phyloP scores from a whole-genome alignment of 1,140 invertebrate genomes.

The Charaxes varanes region DNA sequence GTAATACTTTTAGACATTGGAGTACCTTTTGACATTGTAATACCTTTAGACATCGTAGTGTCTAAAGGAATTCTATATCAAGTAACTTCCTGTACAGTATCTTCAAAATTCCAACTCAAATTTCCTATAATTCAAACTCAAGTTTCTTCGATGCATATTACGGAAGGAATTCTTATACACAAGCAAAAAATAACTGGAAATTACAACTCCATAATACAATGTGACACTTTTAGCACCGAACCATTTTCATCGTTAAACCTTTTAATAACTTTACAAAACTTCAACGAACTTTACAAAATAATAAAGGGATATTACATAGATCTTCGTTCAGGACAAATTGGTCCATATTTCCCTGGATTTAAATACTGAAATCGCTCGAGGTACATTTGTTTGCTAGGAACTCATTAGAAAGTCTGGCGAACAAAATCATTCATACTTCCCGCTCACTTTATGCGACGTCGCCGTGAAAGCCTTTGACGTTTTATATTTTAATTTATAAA shows the following conservation, averaged over 20 bases:
- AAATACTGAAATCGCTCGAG: background rate
- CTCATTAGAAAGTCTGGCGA: constrained; percentile 23
- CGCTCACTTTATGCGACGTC: constrained; percentile 24
- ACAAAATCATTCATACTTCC: constrained; percentile 25
- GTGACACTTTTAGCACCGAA: too few species aligned
- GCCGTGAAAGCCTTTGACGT: constrained; percentile 21
- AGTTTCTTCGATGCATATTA: too few species aligned
- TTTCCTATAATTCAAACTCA: too few species aligned
- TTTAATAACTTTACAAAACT: constrained; percentile 6
- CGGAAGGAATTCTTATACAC: too few species aligned
- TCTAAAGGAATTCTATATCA: too few species aligned
- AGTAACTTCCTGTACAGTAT: too few species aligned
- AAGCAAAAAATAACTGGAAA: too few species aligned
- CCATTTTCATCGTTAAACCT: background rate
- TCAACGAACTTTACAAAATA: constrained; percentile 3
- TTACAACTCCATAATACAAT: too few species aligned
- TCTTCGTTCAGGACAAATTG: constrained; percentile 2
- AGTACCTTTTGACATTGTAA: too few species aligned
- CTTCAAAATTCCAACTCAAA: too few species aligned
- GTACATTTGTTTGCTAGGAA: constrained; percentile 11
- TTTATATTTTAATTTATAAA: constrained; percentile 29
- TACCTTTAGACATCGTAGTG: too few species aligned
- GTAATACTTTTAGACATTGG: too few species aligned
- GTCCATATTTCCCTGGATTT: background rate
- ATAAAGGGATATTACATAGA: constrained; percentile 4